Base-by-base conservation (phyloP, 2,888 invertebrate species). In the Epinotia demarniana region DNA sequence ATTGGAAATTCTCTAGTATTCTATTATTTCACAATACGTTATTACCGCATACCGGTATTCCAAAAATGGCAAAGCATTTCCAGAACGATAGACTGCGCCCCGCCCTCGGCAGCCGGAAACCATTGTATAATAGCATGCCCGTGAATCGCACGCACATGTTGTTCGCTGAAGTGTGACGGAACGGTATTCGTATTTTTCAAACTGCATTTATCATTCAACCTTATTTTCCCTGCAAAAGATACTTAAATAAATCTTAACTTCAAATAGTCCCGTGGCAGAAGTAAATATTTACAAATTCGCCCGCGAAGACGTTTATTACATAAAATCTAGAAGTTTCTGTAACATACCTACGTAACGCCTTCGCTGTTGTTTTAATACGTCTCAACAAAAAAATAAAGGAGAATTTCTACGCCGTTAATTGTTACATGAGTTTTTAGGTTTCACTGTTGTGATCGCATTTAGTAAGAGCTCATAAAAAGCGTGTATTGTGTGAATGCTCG, bases 161-260 rank as follows among this genome's bases (percentile, higher is more conserved):
- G 27, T 46, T 43, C 79, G 81, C 82, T 78, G 79, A 84, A 80
- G 81, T 83, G 78, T 84, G 83, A 82, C 87, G 86, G 86, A 86
- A 85, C 79, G 75, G 72, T 73, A 75, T 74, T 57, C 75, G 76
- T 79, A 80, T 60, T 75, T 27, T 18, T 6, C n/a, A 6, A 16
- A 27, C 43, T 43, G n/a, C 68, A 60, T 19, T 49, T 46, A 11
- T 62, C 2, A 55, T 27, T 43, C 53, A 67, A 67, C 72, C 62
- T 60, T 66, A 75, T n/a, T 19, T n/a, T 46, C 2, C 43, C 12
- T 12, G 19, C 13, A 2, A 18, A 53, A 67, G 11, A 46, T 43
- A 12, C 16, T 11, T 71, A 55, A 72, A 18, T 67, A 4, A 33
- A 23, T 11, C 5, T 6, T 12, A 43, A 13, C 9, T 18, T 53